Percentiles rank a stretch among this genome's conserved stretches.
Conservation (phyloP, 30 jellyfish, hydroid and myxozoan genomes). For the Chironex yamaguchii region DNA sequence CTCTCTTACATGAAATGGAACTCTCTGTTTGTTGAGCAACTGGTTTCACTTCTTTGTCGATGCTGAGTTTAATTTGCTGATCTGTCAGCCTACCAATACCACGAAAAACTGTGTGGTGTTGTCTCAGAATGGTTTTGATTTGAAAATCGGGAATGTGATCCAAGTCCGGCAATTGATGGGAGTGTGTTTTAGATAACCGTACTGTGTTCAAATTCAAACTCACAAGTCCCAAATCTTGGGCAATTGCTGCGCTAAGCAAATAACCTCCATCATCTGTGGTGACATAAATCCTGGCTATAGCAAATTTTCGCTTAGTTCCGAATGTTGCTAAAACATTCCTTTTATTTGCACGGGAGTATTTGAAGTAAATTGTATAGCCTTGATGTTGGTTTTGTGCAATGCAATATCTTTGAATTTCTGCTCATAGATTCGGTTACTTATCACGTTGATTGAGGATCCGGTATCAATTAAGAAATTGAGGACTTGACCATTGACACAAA, state of each 20-base stretch:
- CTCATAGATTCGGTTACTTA: not conserved
- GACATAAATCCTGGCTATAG: slow-evolving; percentile 40
- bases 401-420: slow-evolving; percentile 13
- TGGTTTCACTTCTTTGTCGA: slow-evolving; percentile 16
- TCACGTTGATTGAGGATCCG: slow-evolving; percentile 58
- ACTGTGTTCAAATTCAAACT: not conserved
- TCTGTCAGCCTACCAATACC: slow-evolving; percentile 44
- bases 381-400: slow-evolving; percentile 18
- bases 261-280: slow-evolving; percentile 59
- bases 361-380: slow-evolving; percentile 25
- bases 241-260: slow-evolving; percentile 38
- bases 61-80: slow-evolving; percentile 8
- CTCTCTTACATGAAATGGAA: slow-evolving; percentile 21
- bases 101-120: not conserved
- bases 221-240: slow-evolving; percentile 49
- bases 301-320: not conserved
- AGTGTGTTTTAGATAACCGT: not conserved
- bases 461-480: slow-evolving; percentile 45
- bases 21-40: slow-evolving; percentile 44
- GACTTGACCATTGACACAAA: slow-evolving; percentile 17
- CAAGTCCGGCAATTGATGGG: not conserved
- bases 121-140: not conserved
- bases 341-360: slow-evolving; percentile 14
- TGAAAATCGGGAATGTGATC: slow-evolving; percentile 6
- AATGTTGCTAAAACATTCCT: slow-evolving; percentile 33